Percentiles rank a stretch among this genome's conserved stretches.
phyloP scores from a whole-genome alignment of 2,113 vertebrate species.

The Pluvialis apricaria region DNA sequence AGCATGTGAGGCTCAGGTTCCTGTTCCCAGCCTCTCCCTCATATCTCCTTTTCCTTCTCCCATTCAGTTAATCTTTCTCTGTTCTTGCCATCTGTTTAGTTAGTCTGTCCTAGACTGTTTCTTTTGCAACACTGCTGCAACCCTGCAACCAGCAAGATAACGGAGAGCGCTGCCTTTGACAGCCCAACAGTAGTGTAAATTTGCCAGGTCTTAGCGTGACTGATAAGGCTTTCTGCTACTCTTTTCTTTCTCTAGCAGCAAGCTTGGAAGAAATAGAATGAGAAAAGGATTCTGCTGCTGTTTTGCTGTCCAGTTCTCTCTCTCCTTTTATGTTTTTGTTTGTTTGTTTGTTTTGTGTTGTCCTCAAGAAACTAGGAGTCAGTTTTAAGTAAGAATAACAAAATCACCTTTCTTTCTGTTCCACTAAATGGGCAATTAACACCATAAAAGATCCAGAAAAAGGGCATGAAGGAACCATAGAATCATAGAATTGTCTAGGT shows the following conservation, averaged over 20 bases:
- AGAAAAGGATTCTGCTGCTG: background rate
- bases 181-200: background rate
- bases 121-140: background rate
- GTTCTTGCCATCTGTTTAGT: background rate
- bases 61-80: background rate
- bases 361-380: background rate
- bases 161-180: background rate
- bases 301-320: background rate
- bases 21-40: background rate
- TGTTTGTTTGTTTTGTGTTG: background rate
- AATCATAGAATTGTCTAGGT: no score
- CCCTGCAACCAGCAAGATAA: constrained; percentile 10
- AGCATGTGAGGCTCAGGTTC: background rate
- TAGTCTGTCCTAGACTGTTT: background rate
- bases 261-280: background rate
- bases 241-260: background rate
- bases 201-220: background rate
- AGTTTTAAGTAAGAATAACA: background rate
- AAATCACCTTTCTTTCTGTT: background rate
- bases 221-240: constrained; percentile 17
- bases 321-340: background rate
- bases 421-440: background rate
- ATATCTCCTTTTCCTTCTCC: background rate
- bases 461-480: background rate
- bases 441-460: background rate